Evolutionary conservation across 2,888 invertebrate genomes (phyloP), one percentile per base, ranked within the genome.

Genomic region (Siphlonurus alternatus): DNA sequence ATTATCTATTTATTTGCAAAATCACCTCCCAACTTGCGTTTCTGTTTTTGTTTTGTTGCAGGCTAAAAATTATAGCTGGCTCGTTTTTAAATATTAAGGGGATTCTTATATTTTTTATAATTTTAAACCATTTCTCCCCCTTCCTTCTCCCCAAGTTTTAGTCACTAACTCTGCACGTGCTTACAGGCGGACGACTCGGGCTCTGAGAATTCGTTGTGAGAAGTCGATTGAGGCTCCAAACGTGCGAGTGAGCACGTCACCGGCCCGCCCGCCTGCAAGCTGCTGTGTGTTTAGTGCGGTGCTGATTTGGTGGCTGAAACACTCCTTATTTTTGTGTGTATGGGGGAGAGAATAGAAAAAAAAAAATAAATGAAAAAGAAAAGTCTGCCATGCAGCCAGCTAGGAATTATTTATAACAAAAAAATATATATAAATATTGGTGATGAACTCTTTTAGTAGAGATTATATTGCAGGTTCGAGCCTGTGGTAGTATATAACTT

Each of bases 111-210:
- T n/a, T n/a, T n/a, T n/a, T n/a, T n/a, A n/a, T n/a, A n/a, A n/a
- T n/a, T n/a, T n/a, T n/a, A n/a, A n/a, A n/a, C n/a, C n/a, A n/a
- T n/a, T n/a, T n/a, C n/a, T n/a, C n/a, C n/a, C n/a, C n/a, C n/a
- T n/a, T n/a, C n/a, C n/a, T n/a, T n/a, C n/a, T n/a, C n/a, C n/a
- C n/a, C n/a, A n/a, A n/a, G n/a, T n/a, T n/a, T n/a, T n/a, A n/a
- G n/a, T n/a, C n/a, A n/a, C n/a, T n/a, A n/a, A 56, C 56, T 56
- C 7, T 56, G 56, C 56, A 56, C 56, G 56, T 56, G 56, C 56
- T 56, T 56, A 22, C 56, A 56, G 56, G 56, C 56, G n/a, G 56
- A 56, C 56, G 56, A 56, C 56, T 56, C 56, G 19, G 56, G 56
- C 56, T 56, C 56, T 5, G 56, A 56, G 7, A 56, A 56, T 20